Percentiles rank a stretch among this genome's conserved stretches.
phyloP scores from a whole-genome alignment of 2,113 vertebrate species.

The Dipodomys spectabilis region DNA sequence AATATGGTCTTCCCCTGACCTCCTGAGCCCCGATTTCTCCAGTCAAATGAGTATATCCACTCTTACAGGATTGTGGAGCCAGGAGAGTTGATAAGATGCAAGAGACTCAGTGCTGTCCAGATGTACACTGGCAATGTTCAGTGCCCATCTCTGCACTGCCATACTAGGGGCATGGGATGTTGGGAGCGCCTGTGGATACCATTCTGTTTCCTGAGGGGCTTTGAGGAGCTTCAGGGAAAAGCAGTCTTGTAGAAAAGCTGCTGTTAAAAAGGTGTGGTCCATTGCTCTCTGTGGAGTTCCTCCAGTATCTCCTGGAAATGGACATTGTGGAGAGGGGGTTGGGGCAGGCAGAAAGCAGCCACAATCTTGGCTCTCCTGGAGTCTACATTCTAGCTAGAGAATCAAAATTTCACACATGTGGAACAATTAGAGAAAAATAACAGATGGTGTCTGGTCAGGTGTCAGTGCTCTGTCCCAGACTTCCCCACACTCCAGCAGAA shows the following conservation, averaged over 20 bases:
- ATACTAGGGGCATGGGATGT: rapidly evolving
- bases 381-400: conserved; percentile 62
- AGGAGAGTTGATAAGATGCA: neutral
- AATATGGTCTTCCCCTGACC: neutral
- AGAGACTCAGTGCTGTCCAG: neutral
- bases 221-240: neutral
- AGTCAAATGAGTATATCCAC: neutral
- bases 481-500: conserved; percentile 50
- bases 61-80: neutral
- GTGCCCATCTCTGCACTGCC: neutral
- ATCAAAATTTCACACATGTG: conserved; percentile 76
- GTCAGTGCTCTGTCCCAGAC: conserved; percentile 63
- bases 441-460: conserved; percentile 82
- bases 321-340: neutral
- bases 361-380: neutral
- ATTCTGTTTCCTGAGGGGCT: neutral
- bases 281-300: rapidly evolving
- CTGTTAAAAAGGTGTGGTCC: neutral
- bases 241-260: neutral
- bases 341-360: neutral
- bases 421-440: conserved; percentile 75
- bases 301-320: neutral
- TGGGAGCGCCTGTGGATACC: neutral
- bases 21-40: neutral
- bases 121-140: neutral